Base-by-base conservation (phyloP, 2,113 vertebrate genomes). In the Mungos mungo region DNA sequence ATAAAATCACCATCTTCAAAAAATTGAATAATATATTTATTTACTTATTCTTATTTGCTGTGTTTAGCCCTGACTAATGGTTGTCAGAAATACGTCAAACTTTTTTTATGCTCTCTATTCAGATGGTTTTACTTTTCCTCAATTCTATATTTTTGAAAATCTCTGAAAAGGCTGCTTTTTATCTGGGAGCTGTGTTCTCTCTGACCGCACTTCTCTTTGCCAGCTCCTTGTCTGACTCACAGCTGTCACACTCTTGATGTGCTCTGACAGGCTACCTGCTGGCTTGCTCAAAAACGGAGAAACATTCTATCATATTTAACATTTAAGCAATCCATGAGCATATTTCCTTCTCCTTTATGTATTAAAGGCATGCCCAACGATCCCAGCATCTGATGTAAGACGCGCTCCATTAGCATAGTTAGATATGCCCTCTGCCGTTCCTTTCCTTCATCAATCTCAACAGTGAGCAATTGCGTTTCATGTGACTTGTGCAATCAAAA, bases 181-280 rank as follows among this genome's bases (percentile, higher is more conserved):
- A 69, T 95, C 84, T 85, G 72, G 54, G 65, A 92, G 63, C 72
- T 89, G 7, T 91, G 74, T 93, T 89, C 68, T 88, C 76, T 90
- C 84, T 92, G 94, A 97, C 94, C 92, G 90, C 65, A 93, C 94
- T 93, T 92, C 33, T 41, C 63, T 57, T 84, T 88, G 80, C 83
- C 76, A 88, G 74, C 57, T 96, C 72, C 77, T 60, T 88, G 89
- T 93, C 96, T 95, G 85, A 60, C 41, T 90, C 79, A 69, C 54
- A 88, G 60, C 65, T 84, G 87, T 97, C 95, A 97, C 21, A 31
- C 1, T 74, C 41, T 18, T 92, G n/a, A 90, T 65, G 41, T 68
- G 11, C 74, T 80, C 87, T 97, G 96, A 96, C 96, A 97, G 87
- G 83, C 86, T 95, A 97, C 95, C 92, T 92, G 93, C 90, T 96